Evolutionary conservation across 2,113 vertebrate genomes (phyloP), one percentile per base, ranked within the genome.

Genomic region (Perca flavescens): DNA sequence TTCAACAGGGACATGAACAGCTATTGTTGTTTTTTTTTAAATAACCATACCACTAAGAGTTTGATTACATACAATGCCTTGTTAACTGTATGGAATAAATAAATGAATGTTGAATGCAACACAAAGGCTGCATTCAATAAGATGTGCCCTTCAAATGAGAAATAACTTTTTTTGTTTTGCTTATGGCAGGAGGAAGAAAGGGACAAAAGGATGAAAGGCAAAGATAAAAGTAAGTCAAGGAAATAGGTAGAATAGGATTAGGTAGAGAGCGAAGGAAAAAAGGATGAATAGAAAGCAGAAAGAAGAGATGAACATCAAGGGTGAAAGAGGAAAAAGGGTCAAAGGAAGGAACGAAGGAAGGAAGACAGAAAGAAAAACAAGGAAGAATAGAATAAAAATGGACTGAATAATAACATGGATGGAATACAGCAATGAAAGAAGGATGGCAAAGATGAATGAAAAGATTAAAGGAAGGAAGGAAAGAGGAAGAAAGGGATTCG

Each of bases 91-190:
- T 53, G 71, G 56, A 84, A 86, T 77, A 85, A 83, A 83, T 86
- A 73, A 77, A 80, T 54, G 56, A 50, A 84, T 21, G 52, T 9
- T 64, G 57, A 86, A 71, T 52, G 71, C 76, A 46, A 76, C 46
- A 84, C 52, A 77, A 82, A 78, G 1, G 79, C 43, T 70, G 66
- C 80, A 72, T 82, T 86, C 61, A 86, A 74, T 72, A 66, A 14
- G 56, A 85, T 89, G 84, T 91, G 90, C 87, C 84, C 75, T 94
- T 93, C 66, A 86, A 68, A 91, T 85, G 36, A 83, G 67, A 84
- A 79, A 82, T 56, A 81, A 79, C 14, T 9, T 61, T 22, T 36
- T 71, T 93, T 93, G 40, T 89, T 93, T 94, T 94, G 87, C 91
- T 87, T 78, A 74, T 88, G 90, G 87, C 40, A 16, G 69, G 66